Evolutionary conservation across 2,888 invertebrate genomes (phyloP), one percentile per base, ranked within the genome.

Genomic region (Scaeva pyrastri): DNA sequence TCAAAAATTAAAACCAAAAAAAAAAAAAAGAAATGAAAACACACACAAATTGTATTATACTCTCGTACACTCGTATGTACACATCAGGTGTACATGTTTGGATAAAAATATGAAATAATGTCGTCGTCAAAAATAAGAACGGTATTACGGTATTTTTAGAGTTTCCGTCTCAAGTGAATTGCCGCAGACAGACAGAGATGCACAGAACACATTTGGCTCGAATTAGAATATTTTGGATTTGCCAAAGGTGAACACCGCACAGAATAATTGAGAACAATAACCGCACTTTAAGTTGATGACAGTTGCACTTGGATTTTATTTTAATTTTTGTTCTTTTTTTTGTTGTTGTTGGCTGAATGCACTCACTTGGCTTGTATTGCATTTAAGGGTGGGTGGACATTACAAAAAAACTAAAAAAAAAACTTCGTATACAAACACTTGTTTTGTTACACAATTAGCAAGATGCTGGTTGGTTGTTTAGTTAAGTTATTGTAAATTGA

Each of bases 401-500:
- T 39, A 2, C 2, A 31, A 50, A n/a, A 50, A 43, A 68, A 68
- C 60, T 70, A 68, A 45, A 68, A 41, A 12, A 48, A 55, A 7
- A 52, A 26, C 31, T 73, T 55, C 68, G 12, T 12, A 19, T 2
- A 45, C 31, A 75, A 76, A 76, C 84, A 85, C 84, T 85, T 85
- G 84, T 85, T 85, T 85, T 85, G 84, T 85, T 85, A 85, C 72
- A 80, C 84, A 80, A 85, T 76, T 75, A 68, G 80, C 77, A 23
- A 45, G 58, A 60, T 19, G 43, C 62, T 19, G 10, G 31, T 43
- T 68, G 60, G 78, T 83, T 78, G 70, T 50, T 19, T 31, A 50
- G 31, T 31, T 41, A 48, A 84, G 52, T 79, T 14, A 71, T 58
- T 55, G 71, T 72, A 58, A 78, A 74, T 78, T 79, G 50, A 60